These are phyloP conservation scores for Drosophila testacea DNA, from an alignment of 2,888 invertebrate genomes.

Conservation along the genomic window DNA sequence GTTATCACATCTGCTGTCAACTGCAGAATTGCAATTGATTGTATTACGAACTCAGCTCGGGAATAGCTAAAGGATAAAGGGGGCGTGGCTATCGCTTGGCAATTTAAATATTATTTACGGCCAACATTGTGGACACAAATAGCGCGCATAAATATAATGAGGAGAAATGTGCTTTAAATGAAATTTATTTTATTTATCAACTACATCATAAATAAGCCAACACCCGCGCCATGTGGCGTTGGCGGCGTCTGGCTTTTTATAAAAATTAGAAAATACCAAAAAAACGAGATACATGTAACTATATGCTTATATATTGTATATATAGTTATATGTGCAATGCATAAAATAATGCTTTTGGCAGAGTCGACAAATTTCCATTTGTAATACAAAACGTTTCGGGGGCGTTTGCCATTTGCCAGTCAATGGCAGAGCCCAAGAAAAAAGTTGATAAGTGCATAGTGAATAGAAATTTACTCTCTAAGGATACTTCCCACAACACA, in stretches of 20 bases:
- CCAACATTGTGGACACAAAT: slow-evolving; percentile 41
- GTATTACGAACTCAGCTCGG: slow-evolving; percentile 8
- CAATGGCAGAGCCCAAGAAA: slow-evolving; percentile 54
- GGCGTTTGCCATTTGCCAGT: slow-evolving; percentile 70
- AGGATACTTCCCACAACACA: slow-evolving; percentile 13
- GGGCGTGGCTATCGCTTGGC: slow-evolving; percentile 14
- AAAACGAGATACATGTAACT: slow-evolving; percentile 11
- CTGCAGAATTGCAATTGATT: slow-evolving; percentile 38
- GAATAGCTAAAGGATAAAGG: background rate
- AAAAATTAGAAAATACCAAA: slow-evolving; percentile 1
- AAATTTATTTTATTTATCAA: slow-evolving; percentile 80
- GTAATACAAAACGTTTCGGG: slow-evolving; percentile 73
- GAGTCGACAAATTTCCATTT: slow-evolving; percentile 73
- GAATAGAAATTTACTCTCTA: slow-evolving; percentile 48
- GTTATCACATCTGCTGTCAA: slow-evolving; percentile 42
- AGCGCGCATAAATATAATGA: slow-evolving; percentile 63
- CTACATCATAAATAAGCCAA: slow-evolving; percentile 71
- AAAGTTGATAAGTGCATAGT: slow-evolving; percentile 47
- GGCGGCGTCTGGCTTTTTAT: slow-evolving; percentile 35
- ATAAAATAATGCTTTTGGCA: slow-evolving; percentile 66
- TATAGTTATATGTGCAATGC: slow-evolving; percentile 26
- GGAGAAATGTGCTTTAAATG: slow-evolving; percentile 64
- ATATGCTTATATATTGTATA: slow-evolving; percentile 9
- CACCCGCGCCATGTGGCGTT: slow-evolving; percentile 61
- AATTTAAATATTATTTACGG: slow-evolving; percentile 53